Conservation (phyloP, 2,113 vertebrate genomes). For the Thunnus maccoyii region DNA sequence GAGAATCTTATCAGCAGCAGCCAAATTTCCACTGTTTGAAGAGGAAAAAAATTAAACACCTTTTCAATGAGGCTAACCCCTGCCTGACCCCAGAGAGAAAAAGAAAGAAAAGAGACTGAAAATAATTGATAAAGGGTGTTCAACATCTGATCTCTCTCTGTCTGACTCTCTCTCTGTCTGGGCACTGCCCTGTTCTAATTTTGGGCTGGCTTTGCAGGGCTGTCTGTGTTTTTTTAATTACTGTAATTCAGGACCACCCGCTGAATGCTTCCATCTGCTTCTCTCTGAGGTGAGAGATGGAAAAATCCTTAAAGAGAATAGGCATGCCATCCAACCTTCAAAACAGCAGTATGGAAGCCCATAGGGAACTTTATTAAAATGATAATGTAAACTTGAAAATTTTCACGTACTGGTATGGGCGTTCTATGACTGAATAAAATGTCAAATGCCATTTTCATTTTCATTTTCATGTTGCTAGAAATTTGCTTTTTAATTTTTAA, state of each 20-base stretch:
- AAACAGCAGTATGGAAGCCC: no score
- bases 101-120: constrained; percentile 18
- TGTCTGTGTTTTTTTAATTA: constrained; percentile 71
- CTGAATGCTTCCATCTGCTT: constrained; percentile 65
- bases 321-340: not conserved
- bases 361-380: no score
- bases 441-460: no score
- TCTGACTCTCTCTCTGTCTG: constrained; percentile 13
- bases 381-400: no score
- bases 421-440: no score
- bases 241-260: constrained; percentile 59
- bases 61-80: constrained; percentile 23
- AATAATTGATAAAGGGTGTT: constrained; percentile 52
- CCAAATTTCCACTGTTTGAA: constrained; percentile 34
- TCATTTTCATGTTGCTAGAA: no score
- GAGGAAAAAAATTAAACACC: constrained; percentile 11
- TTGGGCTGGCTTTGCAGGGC: constrained; percentile 22
- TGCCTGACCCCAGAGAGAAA: constrained; percentile 7
- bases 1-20: constrained; percentile 50
- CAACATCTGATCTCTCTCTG: constrained; percentile 25
- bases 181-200: constrained; percentile 6
- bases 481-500: no score
- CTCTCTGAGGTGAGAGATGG: constrained; percentile 57
- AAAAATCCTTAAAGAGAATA: constrained; percentile 19
- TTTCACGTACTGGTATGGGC: no score